Percentiles rank a stretch among this genome's conserved stretches.
Conservation (phyloP, 2,797 vertebrate genomes). For the Oreochromis mossambicus region DNA sequence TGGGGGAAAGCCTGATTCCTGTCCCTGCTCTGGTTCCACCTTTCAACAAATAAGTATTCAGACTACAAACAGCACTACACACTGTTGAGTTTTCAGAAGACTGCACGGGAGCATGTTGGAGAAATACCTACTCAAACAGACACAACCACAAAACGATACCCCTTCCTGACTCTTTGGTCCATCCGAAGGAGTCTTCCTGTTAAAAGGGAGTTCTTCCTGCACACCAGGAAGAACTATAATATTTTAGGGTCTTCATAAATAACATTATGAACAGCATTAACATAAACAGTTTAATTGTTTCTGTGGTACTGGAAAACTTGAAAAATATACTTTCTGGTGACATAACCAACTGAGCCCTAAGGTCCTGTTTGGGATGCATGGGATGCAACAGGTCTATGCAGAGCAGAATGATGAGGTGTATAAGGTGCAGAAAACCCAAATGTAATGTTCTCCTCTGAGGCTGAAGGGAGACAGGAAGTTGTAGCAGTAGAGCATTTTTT, state of each 20-base stretch:
- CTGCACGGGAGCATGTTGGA: accelerated
- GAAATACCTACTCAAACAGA: accelerated
- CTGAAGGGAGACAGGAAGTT: not conserved
- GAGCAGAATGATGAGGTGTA: accelerated
- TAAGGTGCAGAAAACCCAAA: not conserved
- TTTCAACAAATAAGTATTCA: not conserved
- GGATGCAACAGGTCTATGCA: not conserved
- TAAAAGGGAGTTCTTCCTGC: not conserved
- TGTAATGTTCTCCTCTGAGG: not conserved
- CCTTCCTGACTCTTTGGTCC: accelerated
- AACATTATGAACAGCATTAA: not conserved
- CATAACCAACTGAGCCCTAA: not conserved
- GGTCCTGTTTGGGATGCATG: not conserved
- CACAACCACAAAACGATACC: not conserved
- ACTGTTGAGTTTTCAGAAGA: not conserved
- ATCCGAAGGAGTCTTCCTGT: accelerated
- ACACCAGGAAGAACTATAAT: accelerated
- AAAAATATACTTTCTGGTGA: not conserved
- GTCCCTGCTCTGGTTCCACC: accelerated
- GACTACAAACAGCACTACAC: accelerated
- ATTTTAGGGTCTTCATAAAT: not conserved
- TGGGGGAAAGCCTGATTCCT: not conserved
- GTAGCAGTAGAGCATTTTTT: not conserved
- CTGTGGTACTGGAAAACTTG: not conserved
- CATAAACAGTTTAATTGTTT: not conserved